A percentile compares a stretch with the other conserved stretches of the same genome.
Evolutionary conservation across 1,140 invertebrate species (phyloP).

Genomic region (Trialeurodes vaporariorum): DNA sequence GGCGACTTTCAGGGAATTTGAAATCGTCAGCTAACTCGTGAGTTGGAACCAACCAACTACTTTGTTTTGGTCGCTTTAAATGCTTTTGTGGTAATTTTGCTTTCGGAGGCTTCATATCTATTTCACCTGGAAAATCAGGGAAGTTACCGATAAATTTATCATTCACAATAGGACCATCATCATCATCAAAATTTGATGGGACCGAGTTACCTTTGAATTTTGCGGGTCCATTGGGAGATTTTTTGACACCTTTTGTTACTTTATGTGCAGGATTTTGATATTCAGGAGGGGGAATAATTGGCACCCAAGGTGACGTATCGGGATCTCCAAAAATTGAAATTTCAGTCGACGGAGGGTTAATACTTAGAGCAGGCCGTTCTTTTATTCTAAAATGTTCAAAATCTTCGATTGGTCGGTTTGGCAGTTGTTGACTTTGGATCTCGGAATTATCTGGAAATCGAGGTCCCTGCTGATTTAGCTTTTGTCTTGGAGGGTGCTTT

Average conservation of each 20-base stretch:
- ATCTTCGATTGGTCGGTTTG: neutral
- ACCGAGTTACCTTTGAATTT: neutral
- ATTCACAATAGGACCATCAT: neutral
- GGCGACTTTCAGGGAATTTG: neutral
- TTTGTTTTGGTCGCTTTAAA: neutral
- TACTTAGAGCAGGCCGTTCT: neutral
- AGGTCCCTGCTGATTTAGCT: neutral
- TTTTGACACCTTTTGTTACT: neutral
- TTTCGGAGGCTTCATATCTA: neutral
- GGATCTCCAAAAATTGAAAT: constrained; percentile 4
- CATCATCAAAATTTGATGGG: neutral
- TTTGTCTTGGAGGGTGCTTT: neutral
- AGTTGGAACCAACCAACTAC: neutral
- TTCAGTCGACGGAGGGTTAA: neutral
- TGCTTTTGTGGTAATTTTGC: neutral
- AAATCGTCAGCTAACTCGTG: neutral
- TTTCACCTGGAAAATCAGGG: neutral
- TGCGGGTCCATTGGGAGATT: neutral
- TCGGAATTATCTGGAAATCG: neutral
- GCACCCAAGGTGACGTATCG: constrained; percentile 17
- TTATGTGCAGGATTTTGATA: neutral
- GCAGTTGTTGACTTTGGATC: neutral
- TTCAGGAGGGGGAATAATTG: constrained; percentile 9
- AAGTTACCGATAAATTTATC: neutral
- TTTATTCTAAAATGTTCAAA: neutral